phyloP scores from a whole-genome alignment of 2,797 vertebrate species.

The Urosaurus nigricauda region DNA sequence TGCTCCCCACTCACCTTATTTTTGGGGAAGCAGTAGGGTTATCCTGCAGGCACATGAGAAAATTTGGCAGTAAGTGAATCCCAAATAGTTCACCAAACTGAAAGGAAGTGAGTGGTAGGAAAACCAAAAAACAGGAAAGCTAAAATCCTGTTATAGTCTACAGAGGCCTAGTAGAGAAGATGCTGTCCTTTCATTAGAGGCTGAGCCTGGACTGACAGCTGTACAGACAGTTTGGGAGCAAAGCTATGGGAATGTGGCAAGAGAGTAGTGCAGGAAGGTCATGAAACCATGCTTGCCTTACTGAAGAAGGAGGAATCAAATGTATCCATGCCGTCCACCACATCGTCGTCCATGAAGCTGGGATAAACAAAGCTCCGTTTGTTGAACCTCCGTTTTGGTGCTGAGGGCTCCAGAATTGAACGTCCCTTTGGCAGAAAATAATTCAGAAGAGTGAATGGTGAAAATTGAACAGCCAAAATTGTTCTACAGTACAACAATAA shows the following conservation, averaged over 20 bases:
- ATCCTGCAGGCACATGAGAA: neutral
- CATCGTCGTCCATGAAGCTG: slow-evolving; percentile 93
- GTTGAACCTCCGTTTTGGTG: slow-evolving; percentile 77
- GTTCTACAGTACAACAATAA: neutral
- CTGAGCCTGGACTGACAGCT: neutral
- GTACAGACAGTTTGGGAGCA: neutral
- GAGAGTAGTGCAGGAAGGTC: neutral
- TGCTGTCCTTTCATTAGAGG: neutral
- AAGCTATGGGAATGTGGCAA: neutral
- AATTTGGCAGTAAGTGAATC: neutral
- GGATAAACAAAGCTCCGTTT: slow-evolving; percentile 89
- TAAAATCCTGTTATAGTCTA: neutral
- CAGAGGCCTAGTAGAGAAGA: neutral
- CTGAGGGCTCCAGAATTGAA: slow-evolving; percentile 82
- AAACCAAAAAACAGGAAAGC: neutral
- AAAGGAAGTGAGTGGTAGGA: neutral
- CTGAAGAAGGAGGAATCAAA: slow-evolving; percentile 93
- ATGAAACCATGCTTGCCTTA: slow-evolving; percentile 86
- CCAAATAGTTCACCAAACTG: neutral
- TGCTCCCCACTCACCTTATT: neutral
- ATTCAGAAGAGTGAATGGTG: neutral
- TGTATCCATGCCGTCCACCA: slow-evolving; percentile 85
- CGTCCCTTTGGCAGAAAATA: slow-evolving; percentile 83
- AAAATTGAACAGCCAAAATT: neutral
- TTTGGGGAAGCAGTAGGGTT: neutral